phyloP scores from a whole-genome alignment of 1,140 invertebrate species.

The Papilio xuthus region DNA sequence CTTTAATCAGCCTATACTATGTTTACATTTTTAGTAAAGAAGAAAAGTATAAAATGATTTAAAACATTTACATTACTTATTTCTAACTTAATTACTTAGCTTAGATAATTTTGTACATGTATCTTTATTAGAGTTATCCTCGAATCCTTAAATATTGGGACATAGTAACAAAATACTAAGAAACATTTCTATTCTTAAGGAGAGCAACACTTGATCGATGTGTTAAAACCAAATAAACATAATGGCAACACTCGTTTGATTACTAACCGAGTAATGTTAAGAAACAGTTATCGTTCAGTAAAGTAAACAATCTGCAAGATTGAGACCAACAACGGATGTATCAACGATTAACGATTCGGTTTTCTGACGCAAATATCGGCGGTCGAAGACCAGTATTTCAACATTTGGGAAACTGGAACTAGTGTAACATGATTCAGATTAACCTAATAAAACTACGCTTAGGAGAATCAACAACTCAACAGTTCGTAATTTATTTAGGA shows the following conservation, averaged over 20 bases:
- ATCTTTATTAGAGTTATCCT: too few relatives aligned
- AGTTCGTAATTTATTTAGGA: background rate
- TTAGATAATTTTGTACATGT: background rate
- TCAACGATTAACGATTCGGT: conserved; percentile 37
- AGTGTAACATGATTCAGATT: background rate
- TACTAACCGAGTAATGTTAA: background rate
- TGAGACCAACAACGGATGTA: conserved; percentile 38
- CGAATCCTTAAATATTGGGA: background rate
- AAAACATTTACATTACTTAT: background rate
- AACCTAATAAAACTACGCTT: background rate
- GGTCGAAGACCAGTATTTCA: background rate
- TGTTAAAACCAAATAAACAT: conserved; percentile 19
- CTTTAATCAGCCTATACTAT: too few relatives aligned
- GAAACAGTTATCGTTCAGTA: conserved; percentile 10
- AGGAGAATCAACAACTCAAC: background rate
- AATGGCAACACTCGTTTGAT: conserved; percentile 27
- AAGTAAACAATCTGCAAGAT: conserved; percentile 14
- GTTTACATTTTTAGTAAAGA: too few relatives aligned
- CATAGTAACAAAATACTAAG: background rate
- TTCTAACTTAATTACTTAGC: background rate
- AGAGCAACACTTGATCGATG: background rate
- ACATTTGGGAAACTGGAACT: background rate
- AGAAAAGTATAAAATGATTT: too few relatives aligned
- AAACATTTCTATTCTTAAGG: background rate
- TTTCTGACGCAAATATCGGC: conserved; percentile 33